Percentiles rank a stretch among this genome's conserved stretches.
phyloP scores from a whole-genome alignment of 1,140 invertebrate genomes.

The Meloidogyne floridensis region DNA sequence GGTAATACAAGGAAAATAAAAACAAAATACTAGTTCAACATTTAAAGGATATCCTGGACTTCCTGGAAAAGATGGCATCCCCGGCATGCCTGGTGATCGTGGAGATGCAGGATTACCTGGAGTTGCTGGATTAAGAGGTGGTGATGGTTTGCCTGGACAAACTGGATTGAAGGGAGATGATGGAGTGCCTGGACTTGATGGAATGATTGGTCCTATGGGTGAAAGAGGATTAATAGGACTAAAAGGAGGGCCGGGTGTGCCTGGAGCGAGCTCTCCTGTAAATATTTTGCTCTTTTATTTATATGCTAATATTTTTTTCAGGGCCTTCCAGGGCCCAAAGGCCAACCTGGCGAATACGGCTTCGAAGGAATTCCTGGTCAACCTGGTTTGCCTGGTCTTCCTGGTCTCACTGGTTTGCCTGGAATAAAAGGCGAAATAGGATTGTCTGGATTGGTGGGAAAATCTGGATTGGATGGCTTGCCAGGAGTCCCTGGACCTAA shows the following conservation, averaged over 20 bases:
- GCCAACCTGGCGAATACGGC: conserved; percentile 42
- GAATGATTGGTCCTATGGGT: conserved; percentile 20
- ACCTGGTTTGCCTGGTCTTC: conserved; percentile 34
- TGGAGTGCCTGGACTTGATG: conserved; percentile 18
- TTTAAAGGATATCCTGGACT: conserved; percentile 35
- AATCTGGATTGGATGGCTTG: conserved; percentile 48
- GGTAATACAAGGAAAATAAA: neutral
- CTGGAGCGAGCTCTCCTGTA: conserved; percentile 37
- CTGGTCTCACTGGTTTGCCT: conserved; percentile 40
- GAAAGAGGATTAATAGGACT: conserved; percentile 30
- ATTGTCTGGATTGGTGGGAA: conserved; percentile 26
- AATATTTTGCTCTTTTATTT: neutral
- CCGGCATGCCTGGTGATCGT: conserved; percentile 35
- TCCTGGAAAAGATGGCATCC: conserved; percentile 34
- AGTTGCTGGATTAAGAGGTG: conserved; percentile 35
- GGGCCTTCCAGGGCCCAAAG: conserved; percentile 42
- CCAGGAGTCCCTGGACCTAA: conserved; percentile 47
- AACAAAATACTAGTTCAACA: neutral
- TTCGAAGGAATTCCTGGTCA: conserved; percentile 45
- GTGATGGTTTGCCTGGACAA: conserved; percentile 43
- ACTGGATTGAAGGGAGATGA: conserved; percentile 39
- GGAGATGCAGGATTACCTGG: conserved; percentile 39
- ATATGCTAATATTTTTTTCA: conserved; percentile 18
- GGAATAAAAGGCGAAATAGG: conserved; percentile 45
- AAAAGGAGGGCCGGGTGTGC: conserved; percentile 43